phyloP scores from a whole-genome alignment of 1,140 invertebrate species.

The Cardiocondyla obscurior region DNA sequence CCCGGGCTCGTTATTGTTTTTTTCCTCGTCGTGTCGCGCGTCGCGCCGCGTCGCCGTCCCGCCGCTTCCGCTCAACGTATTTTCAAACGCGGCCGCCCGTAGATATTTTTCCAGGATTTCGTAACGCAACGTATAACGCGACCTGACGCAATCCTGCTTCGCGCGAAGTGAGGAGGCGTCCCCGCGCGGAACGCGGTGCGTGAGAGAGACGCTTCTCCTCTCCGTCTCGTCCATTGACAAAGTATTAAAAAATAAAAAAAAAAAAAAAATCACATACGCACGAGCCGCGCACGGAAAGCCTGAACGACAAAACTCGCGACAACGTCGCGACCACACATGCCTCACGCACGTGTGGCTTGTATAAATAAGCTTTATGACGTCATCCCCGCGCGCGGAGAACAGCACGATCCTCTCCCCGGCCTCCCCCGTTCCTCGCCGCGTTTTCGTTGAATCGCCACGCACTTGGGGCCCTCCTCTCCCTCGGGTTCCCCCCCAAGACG shows the following conservation, averaged over 20 bases:
- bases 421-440: neutral
- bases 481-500: neutral
- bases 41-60: conserved; percentile 44
- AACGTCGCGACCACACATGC: conserved; percentile 53
- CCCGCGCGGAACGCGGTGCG: conserved; percentile 22
- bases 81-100: conserved; percentile 54
- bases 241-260: conserved; percentile 59
- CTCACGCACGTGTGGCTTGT: conserved; percentile 63
- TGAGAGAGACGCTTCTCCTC: neutral
- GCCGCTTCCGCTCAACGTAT: conserved; percentile 24
- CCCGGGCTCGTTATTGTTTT: conserved; percentile 42
- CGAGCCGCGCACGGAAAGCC: conserved; percentile 12
- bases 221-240: neutral
- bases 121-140: conserved; percentile 61
- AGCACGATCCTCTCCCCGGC: conserved; percentile 44
- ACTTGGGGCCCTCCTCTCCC: neutral
- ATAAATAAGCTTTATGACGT: conserved; percentile 76
- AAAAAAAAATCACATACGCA: conserved; percentile 35
- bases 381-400: conserved; percentile 49
- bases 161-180: conserved; percentile 51
- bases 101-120: conserved; percentile 74
- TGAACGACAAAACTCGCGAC: conserved; percentile 52
- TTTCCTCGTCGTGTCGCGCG: conserved; percentile 26
- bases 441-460: too few species aligned
- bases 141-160: conserved; percentile 68